These are phyloP conservation scores for Leucozona laternaria DNA, from an alignment of 2,888 invertebrate genomes.

Conservation along the genomic window DNA sequence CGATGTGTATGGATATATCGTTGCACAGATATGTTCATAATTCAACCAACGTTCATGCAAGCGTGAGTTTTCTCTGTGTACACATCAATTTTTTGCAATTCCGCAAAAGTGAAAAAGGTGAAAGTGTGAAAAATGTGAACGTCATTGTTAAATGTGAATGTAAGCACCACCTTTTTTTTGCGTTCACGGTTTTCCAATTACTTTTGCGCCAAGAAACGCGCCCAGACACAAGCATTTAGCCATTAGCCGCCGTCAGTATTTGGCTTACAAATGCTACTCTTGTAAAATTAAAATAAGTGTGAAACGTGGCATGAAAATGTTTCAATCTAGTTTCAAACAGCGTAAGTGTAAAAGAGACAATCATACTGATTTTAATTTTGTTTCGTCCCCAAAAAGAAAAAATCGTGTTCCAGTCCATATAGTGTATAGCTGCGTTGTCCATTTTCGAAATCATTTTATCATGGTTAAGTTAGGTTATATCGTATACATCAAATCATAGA, in stretches of 20 bases:
- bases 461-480: constrained; percentile 84
- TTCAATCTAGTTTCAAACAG: constrained; percentile 20
- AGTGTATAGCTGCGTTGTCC: constrained; percentile 75
- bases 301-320: constrained; percentile 72
- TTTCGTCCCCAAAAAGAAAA: constrained; percentile 59
- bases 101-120: too few relatives aligned
- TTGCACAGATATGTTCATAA: too few relatives aligned
- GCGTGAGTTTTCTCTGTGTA: too few relatives aligned
- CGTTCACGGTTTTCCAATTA: too few relatives aligned
- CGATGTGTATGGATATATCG: too few relatives aligned
- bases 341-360: constrained; percentile 55
- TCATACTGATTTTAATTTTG: constrained; percentile 46
- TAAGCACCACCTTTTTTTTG: too few relatives aligned
- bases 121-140: too few relatives aligned
- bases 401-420: constrained; percentile 51
- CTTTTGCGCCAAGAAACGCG: constrained; percentile 7
- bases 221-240: constrained; percentile 1
- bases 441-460: constrained; percentile 81
- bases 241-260: constrained; percentile 10
- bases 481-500: constrained; percentile 84
- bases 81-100: too few relatives aligned
- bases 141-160: too few relatives aligned
- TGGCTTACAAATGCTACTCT: not conserved
- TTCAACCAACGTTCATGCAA: too few relatives aligned
- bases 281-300: constrained; percentile 43